Evolutionary conservation across 2,113 vertebrate species (phyloP), one percentile per base, ranked within the genome.

Genomic region (Xenopus tropicalis): DNA sequence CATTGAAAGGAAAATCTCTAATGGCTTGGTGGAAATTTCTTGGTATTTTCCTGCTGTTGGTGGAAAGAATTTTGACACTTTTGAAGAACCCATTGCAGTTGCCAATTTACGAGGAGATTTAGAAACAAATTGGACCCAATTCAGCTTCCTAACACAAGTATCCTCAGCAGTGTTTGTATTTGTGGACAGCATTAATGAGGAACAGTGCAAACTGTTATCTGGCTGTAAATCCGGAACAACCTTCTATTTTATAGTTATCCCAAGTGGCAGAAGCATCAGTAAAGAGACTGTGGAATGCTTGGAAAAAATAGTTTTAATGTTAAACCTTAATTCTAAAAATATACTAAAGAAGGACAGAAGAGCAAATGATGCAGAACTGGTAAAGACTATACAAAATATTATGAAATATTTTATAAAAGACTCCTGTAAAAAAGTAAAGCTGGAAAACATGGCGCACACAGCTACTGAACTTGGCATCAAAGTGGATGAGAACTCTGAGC

Each of bases 1-100:
- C 24, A 51, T 87, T 14, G 86, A 86, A 3, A 80, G 84, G 58
- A 85, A 79, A 78, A 87, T 93, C 37, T 85, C 90, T 1, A 83
- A 89, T 63, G 93, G 94, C 3, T 70, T 95, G 16, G 83, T 93
- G 7, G 92, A 93, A 73, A 78, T 92, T 5, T 81, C 82, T 3
- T 94, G 92, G 91, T 86, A 79, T 83, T 82, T 91, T 59, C 89
- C 91, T n/a, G 81, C 1, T 0, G 29, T 37, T 37, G 84, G 0
- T 46, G 66, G 67, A 70, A 82, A 82, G 63, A 84, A 83, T 54
- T 43, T 78, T 44, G 84, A 85, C 51, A 20, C 85, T 5, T 86
- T 86, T 61, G 69, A 79, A 0, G 85, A 86, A 42, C 86, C 86
- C 0, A 51, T 85, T 64, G 82, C 86, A 48, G 79, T 86, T 61